Percentiles rank a stretch among this genome's conserved stretches.
phyloP scores from a whole-genome alignment of 30 jellyfish, hydroid and myxozoan genomes.

The Catostylus mosaicus region DNA sequence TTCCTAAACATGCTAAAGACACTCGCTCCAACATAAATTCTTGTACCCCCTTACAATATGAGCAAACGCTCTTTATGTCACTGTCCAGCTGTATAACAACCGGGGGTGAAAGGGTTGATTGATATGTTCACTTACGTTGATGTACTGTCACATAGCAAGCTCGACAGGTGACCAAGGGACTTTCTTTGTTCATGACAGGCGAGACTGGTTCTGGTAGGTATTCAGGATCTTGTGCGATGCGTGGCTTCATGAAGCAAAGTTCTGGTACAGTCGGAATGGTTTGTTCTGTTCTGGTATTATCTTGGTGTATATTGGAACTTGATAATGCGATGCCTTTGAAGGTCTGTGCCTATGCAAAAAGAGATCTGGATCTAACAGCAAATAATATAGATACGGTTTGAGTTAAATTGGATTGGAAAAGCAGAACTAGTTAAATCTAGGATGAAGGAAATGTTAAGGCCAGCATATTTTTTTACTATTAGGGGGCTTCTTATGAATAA shows the following conservation, averaged over 20 bases:
- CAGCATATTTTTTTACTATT: no score
- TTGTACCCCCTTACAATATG: no score
- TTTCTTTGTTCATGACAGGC: constrained; percentile 44
- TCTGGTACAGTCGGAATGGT: constrained; percentile 54
- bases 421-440: no score
- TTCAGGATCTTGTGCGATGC: not conserved
- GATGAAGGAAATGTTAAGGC: no score
- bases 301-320: not conserved
- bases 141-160: constrained; percentile 73
- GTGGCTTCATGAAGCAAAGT: constrained; percentile 49
- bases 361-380: no score
- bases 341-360: not conserved
- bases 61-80: no score
- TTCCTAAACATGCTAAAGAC: no score
- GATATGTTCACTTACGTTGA: constrained; percentile 45
- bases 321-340: not conserved
- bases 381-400: no score
- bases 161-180: constrained; percentile 53
- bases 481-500: no score
- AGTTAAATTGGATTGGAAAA: no score
- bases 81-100: not conserved
- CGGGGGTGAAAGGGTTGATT: not conserved
- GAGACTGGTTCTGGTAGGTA: constrained; percentile 18
- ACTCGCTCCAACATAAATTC: no score
- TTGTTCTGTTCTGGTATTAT: not conserved